Base-by-base conservation (phyloP, 2,113 vertebrate genomes). In the Thalassoma bifasciatum region DNA sequence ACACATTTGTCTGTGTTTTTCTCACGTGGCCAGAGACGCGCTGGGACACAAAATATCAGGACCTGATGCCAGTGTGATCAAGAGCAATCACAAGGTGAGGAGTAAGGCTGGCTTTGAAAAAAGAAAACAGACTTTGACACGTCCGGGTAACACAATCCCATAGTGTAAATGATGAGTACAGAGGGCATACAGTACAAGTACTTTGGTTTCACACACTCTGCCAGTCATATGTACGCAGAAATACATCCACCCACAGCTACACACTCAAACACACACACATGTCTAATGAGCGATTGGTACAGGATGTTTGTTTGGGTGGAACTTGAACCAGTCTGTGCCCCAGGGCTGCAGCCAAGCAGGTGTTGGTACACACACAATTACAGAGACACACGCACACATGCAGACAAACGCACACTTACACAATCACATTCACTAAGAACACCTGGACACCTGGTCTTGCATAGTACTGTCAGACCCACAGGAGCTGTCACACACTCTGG, bases 251-350 rank as follows among this genome's bases (percentile, higher is more conserved):
- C 19, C 38, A 65, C 49, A 44, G 61, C 37, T n/a, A 24, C 16
- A 60, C 10, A 70, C 37, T 26, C 2, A 21, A 10, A 60, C 10
- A 3, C 46, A 50, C 67, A 69, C 59, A 82, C 49, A 62, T 3
- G 51, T 71, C 74, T 72, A 74, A 77, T 83, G 74, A 80, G 51
- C 30, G 53, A 87, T 66, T 75, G 83, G 66, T 77, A 81, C 58
- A 65, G 52, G 68, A 78, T 84, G 84, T 90, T 92, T 87, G 83
- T 85, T 89, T 92, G 89, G 88, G 77, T 88, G 89, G 78, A 90
- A 89, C 77, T 80, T 88, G 81, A 91, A 89, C 85, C 88, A 73
- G 87, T 88, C 84, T 86, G 66, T 78, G 82, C 72, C 89, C 82
- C 50, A 56, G 54, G 86, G 88, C 75, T 61, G 74, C 16, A 62